These are phyloP conservation scores for Gortyna flavago DNA, from an alignment of 2,888 invertebrate genomes.

Conservation along the genomic window DNA sequence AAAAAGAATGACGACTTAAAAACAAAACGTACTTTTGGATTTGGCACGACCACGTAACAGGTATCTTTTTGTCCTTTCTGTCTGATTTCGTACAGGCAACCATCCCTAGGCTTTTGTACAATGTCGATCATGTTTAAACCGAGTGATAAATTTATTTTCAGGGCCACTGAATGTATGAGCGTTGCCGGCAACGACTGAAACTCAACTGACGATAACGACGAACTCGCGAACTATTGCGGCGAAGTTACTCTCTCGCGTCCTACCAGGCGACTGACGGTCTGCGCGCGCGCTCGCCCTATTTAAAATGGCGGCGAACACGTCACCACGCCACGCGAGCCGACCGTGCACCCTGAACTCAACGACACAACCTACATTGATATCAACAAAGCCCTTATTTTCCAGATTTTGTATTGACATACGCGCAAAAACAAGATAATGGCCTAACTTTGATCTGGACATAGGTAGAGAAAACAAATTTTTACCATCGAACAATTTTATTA, in stretches of 20 bases:
- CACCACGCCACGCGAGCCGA: conserved; percentile 84
- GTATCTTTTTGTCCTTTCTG: conserved; percentile 91
- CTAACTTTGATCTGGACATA: not conserved
- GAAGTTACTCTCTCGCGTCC: conserved; percentile 79
- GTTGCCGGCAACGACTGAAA: conserved; percentile 75
- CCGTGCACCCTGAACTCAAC: conserved; percentile 86
- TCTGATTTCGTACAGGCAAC: conserved; percentile 92
- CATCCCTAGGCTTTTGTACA: conserved; percentile 86
- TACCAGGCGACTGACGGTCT: conserved; percentile 92
- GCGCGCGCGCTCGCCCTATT: conserved; percentile 87
- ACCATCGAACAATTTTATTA: conserved; percentile 12
- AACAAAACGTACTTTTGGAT: conserved; percentile 90
- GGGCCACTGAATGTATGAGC: conserved; percentile 74
- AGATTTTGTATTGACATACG: conserved; percentile 48
- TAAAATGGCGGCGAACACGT: conserved; percentile 88
- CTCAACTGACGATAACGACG: conserved; percentile 74
- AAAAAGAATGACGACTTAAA: conserved; percentile 45
- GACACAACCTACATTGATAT: conserved; percentile 81
- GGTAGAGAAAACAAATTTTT: not conserved
- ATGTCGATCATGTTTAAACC: conserved; percentile 84
- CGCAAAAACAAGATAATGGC: conserved; percentile 5
- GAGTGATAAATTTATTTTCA: conserved; percentile 72
- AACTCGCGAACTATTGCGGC: conserved; percentile 64
- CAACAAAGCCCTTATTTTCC: conserved; percentile 77
- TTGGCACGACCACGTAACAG: conserved; percentile 93